Evolutionary conservation across 2,797 vertebrate species (phyloP).

Genomic region (Zenarchopterus dispar): DNA sequence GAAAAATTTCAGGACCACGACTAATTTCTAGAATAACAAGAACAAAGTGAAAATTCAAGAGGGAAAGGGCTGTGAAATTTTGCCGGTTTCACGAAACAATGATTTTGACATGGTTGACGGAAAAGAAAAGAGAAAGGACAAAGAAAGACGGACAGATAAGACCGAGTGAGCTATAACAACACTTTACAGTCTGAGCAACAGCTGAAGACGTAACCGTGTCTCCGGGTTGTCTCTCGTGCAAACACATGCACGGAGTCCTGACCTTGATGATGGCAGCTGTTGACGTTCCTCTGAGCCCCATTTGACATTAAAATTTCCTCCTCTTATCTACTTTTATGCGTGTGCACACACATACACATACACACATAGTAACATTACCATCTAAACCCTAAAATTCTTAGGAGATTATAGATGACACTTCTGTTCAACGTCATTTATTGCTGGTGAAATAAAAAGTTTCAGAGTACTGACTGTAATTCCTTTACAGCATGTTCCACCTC

Average conservation of each 20-base stretch:
- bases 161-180: conserved; percentile 28
- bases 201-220: conserved; percentile 70
- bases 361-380: no score
- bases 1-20: conserved; percentile 18
- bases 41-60: conserved; percentile 15
- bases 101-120: not conserved
- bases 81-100: not conserved
- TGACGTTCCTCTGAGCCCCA: conserved; percentile 43
- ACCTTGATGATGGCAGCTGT: conserved; percentile 66
- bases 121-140: not conserved
- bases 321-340: no score
- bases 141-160: conserved; percentile 2
- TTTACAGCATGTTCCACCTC: no score
- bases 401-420: no score
- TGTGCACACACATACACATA: no score
- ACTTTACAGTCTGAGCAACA: conserved; percentile 58
- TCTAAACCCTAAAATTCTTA: no score
- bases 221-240: conserved; percentile 52
- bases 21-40: conserved; percentile 5
- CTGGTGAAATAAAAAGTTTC: no score
- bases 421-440: no score
- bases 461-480: no score
- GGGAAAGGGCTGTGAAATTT: not conserved
- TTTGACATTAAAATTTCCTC: no score
- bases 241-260: conserved; percentile 34